phyloP scores from a whole-genome alignment of 2,113 vertebrate genomes.

The Lichenostomus cassidix region DNA sequence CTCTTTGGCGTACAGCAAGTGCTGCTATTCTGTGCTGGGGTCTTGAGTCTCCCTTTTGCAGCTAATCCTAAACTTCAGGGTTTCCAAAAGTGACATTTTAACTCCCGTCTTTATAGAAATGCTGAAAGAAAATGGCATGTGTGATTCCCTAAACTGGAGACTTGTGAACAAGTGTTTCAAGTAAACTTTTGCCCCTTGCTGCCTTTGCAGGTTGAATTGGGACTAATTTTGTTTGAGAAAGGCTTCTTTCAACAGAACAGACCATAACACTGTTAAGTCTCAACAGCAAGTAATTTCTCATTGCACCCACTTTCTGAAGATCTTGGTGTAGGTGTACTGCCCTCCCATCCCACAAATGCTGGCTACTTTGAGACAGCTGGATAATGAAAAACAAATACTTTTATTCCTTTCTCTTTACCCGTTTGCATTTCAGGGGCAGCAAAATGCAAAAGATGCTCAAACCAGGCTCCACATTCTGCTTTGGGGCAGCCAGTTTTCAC shows the following conservation, averaged over 20 bases:
- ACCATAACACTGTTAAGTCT: not conserved
- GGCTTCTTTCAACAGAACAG: not conserved
- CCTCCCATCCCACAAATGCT: not conserved
- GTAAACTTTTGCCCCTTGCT: not conserved
- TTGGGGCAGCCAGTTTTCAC: not conserved
- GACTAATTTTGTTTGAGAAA: not conserved
- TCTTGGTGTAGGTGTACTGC: not conserved
- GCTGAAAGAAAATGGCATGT: not conserved
- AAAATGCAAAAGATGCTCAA: not conserved
- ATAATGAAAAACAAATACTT: not conserved
- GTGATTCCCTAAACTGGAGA: not conserved
- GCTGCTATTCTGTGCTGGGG: not conserved
- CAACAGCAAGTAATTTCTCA: not conserved
- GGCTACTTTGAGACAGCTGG: not conserved
- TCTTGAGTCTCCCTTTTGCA: not conserved
- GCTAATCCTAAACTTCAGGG: not conserved
- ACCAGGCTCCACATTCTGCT: accelerated
- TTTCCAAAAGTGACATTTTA: not conserved
- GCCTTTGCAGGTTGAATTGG: not conserved
- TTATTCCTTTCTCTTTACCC: not conserved
- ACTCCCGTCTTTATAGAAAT: not conserved
- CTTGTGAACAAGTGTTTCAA: not conserved
- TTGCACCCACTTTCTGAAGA: not conserved
- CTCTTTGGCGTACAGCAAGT: accelerated
- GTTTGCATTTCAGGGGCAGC: not conserved